These are phyloP conservation scores for Lophochroa leadbeateri DNA, from an alignment of 2,113 vertebrate species.

Conservation along the genomic window DNA sequence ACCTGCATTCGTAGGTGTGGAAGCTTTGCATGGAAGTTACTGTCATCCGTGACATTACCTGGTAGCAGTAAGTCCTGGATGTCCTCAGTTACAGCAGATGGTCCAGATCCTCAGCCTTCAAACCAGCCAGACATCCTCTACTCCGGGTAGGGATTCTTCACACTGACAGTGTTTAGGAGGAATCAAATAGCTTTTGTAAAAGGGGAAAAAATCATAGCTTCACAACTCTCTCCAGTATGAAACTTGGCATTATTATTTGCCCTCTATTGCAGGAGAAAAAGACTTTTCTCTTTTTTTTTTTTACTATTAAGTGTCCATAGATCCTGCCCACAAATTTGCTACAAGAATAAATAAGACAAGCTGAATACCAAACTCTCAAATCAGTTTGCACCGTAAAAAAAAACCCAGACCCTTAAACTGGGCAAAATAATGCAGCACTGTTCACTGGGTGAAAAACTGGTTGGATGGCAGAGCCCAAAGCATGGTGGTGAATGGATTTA, in stretches of 20 bases:
- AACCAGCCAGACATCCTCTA: not conserved
- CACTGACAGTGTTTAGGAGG: not conserved
- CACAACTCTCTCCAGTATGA: not conserved
- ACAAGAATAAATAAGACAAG: not conserved
- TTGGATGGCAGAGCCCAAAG: not conserved
- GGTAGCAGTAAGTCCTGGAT: not conserved
- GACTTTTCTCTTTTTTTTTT: not conserved
- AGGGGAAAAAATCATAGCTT: not conserved
- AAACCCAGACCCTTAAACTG: not conserved
- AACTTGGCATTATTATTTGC: not conserved
- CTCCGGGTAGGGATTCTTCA: not conserved
- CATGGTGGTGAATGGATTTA: not conserved
- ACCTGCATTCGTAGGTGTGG: not conserved
- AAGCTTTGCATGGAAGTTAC: not conserved
- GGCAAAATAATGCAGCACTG: not conserved
- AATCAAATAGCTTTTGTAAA: not conserved
- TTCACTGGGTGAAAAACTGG: not conserved
- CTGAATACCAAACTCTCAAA: not conserved
- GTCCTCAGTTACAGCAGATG: not conserved
- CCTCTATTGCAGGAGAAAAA: not conserved
- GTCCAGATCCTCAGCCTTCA: not conserved
- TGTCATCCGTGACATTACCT: not conserved
- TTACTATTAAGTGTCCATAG: not conserved
- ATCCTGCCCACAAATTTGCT: not conserved
- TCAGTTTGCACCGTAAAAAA: not conserved